A percentile compares a stretch with the other conserved stretches of the same genome.
Evolutionary conservation across 2,797 vertebrate species (phyloP).

Genomic region (Cyprinodon diabolis): DNA sequence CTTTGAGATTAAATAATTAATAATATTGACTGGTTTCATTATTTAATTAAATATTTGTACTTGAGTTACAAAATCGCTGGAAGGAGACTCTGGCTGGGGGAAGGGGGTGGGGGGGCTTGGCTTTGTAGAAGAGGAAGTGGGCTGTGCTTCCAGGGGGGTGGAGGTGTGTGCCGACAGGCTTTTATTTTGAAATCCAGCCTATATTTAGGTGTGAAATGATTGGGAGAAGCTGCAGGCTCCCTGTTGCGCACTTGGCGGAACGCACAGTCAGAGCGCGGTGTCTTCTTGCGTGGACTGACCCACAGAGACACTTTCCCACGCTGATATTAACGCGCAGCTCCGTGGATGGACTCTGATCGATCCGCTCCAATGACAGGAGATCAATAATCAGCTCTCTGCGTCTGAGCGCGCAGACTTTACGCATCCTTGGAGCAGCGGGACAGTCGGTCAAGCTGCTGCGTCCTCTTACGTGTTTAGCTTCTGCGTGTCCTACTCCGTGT

Average conservation of each 20-base stretch:
- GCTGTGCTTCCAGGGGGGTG: not conserved
- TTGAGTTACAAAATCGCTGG: not conserved
- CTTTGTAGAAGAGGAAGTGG: not conserved
- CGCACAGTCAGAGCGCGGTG: conserved; percentile 11
- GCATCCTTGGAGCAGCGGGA: conserved; percentile 28
- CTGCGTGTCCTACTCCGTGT: not conserved
- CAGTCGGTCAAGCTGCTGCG: conserved; percentile 32
- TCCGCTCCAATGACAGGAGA: not conserved
- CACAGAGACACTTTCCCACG: conserved; percentile 15
- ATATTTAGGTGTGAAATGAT: conserved; percentile 19
- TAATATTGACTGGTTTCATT: not conserved
- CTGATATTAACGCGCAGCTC: not conserved
- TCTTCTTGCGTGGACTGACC: conserved; percentile 16
- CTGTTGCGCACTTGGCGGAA: conserved; percentile 55
- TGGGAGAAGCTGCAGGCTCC: conserved; percentile 16
- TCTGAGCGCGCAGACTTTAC: conserved; percentile 29
- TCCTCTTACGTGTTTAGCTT: conserved; percentile 1
- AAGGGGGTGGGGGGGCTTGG: not conserved
- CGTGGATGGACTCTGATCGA: conserved; percentile 19
- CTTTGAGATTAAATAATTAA: not conserved
- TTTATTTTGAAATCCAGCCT: conserved; percentile 59
- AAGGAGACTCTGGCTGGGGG: not conserved
- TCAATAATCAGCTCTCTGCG: not conserved
- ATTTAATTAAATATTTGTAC: too few species aligned
- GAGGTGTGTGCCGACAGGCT: not conserved